Conservation (phyloP, 2,888 invertebrate species). For the Archips crataeganus region DNA sequence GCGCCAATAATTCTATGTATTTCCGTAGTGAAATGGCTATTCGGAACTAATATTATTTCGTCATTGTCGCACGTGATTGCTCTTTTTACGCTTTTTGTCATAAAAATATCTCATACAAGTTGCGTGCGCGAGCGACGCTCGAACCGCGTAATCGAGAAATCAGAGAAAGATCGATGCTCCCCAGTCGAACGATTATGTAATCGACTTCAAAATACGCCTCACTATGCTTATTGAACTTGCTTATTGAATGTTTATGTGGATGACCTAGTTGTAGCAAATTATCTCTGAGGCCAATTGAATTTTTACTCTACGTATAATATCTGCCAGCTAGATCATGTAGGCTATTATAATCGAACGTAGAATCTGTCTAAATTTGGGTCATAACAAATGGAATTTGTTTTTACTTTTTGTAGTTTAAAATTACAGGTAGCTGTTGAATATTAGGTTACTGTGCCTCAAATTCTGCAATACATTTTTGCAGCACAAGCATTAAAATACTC, state of each 20-base stretch:
- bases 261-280: conserved; percentile 17
- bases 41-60: conserved; percentile 7
- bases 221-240: conserved; percentile 35
- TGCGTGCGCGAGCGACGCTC: conserved; percentile 26
- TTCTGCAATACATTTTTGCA: too few relatives aligned
- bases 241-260: conserved; percentile 30
- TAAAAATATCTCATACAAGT: conserved; percentile 29
- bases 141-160: conserved; percentile 64
- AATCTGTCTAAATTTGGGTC: neutral
- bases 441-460: too few relatives aligned
- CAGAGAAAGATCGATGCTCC: conserved; percentile 65
- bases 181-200: conserved; percentile 54
- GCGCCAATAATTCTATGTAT: neutral
- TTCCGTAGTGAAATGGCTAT: neutral
- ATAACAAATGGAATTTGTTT: neutral
- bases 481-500: too few relatives aligned
- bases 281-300: neutral
- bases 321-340: neutral
- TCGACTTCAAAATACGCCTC: conserved; percentile 35
- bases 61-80: conserved; percentile 41
- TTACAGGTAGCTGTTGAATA: too few relatives aligned
- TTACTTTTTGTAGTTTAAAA: neutral
- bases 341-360: too few relatives aligned
- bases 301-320: neutral
- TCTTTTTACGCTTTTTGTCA: conserved; percentile 28